Conservation (phyloP, 1,140 invertebrate species). For the Steinernema feltiae region DNA sequence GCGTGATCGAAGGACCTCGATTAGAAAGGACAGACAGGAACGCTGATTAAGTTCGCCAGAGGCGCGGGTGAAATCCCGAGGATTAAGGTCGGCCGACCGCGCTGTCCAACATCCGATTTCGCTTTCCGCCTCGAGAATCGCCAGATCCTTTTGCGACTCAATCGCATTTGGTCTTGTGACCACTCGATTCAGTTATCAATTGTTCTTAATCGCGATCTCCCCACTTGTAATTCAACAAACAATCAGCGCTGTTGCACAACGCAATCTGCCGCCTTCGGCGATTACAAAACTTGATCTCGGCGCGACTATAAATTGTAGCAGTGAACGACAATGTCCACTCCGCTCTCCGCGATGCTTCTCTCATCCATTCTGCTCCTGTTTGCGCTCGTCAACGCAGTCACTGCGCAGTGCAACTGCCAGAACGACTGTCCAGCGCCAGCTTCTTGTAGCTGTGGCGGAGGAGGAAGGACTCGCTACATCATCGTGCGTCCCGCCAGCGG, state of each 20-base stretch:
- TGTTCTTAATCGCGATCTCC: not conserved
- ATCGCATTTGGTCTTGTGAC: not conserved
- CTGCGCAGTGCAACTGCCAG: not conserved
- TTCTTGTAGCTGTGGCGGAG: conserved; percentile 16
- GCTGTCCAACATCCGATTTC: no score
- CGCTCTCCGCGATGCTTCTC: not conserved
- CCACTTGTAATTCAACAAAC: not conserved
- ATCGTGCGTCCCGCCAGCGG: conserved; percentile 36
- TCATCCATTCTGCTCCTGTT: not conserved
- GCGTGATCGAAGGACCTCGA: no score
- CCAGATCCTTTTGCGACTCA: not conserved
- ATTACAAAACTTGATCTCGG: not conserved
- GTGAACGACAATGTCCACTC: not conserved
- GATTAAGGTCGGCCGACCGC: no score
- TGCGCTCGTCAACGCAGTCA: not conserved
- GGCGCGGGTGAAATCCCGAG: no score
- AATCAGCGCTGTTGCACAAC: not conserved
- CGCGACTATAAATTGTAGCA: not conserved
- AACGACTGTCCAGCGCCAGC: not conserved
- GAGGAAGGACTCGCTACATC: conserved; percentile 39
- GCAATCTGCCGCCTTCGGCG: not conserved
- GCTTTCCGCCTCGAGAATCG: no score
- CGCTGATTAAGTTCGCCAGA: no score
- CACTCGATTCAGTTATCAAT: not conserved
- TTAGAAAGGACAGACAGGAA: no score